Evolutionary conservation across 2,797 vertebrate genomes (phyloP), one percentile per base, ranked within the genome.

Genomic region (Sebastes minor): DNA sequence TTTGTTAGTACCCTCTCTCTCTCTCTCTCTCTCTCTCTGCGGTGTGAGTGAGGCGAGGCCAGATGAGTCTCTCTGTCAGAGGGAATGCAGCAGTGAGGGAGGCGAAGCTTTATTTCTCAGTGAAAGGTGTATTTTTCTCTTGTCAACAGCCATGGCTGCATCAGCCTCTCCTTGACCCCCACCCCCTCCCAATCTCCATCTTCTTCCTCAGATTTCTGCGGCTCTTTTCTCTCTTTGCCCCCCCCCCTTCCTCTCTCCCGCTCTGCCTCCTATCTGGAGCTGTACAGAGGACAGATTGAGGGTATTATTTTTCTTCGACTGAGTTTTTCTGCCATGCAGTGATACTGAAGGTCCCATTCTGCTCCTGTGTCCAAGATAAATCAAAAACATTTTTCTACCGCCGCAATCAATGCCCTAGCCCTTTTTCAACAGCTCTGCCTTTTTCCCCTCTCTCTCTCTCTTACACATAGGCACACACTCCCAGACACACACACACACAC

Each of bases 101-200:
- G 91, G 86, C 85, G 83, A 93, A 89, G 91, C 87, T 93, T 92
- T 93, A 90, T 92, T 92, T 94, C 91, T 78, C 79, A 38, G 64
- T 91, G 88, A 93, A 91, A 93, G 85, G 90, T 94, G 91, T 93
- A 92, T 79, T 57, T 95, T 95, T 94, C 90, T 95, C 93, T 94
- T 94, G 94, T 95, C 93, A 94, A 93, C 92, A 92, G 86, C 83
- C 88, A 88, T 78, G 88, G 89, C 92, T 92, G 93, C 89, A 86
- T 86, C 92, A 91, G 89, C 90, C 89, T 92, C 91, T 93, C 91
- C 93, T 91, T 88, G 91, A 85, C 87, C 78, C 71, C 76, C 84
- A 69, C 69, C 52, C 9, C 4, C 74, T 27, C 64, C 67, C 67
- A 52, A 75, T 85, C 85, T 91, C 79, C 78, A 86, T 88, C 90